phyloP scores from a whole-genome alignment of 2,797 vertebrate genomes.

The Siniperca undulata region DNA sequence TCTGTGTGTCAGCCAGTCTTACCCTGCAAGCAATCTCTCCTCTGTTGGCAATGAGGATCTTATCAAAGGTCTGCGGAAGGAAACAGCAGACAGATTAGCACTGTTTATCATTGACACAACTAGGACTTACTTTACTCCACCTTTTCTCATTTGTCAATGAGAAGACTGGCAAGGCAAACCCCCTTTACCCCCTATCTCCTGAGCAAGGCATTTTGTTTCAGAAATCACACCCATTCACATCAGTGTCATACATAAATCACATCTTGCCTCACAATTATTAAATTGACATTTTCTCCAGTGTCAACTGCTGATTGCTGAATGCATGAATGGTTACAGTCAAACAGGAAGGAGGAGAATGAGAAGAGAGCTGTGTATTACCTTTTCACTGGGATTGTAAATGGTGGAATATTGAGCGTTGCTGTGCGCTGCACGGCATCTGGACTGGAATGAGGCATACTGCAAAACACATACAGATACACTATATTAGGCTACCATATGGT shows the following conservation, averaged over 20 bases:
- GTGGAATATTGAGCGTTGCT: slow-evolving; percentile 77
- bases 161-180: neutral
- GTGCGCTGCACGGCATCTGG: slow-evolving; percentile 64
- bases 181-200: neutral
- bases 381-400: slow-evolving; percentile 63
- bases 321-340: neutral
- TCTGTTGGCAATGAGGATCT: slow-evolving; percentile 98
- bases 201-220: neutral
- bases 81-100: slow-evolving; percentile 45
- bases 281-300: too few species aligned
- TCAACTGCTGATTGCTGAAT: neutral
- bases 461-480: slow-evolving; percentile 39
- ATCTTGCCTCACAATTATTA: neutral
- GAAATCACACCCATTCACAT: neutral
- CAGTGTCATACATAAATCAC: neutral
- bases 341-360: neutral
- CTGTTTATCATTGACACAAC: slow-evolving; percentile 36
- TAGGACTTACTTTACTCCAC: slow-evolving; percentile 15
- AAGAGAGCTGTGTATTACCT: slow-evolving; percentile 67
- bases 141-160: neutral
- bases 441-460: slow-evolving; percentile 75
- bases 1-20: slow-evolving; percentile 64
- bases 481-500: neutral
- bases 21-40: slow-evolving; percentile 99
- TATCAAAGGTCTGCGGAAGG: slow-evolving; percentile 93